Evolutionary conservation across 2,113 vertebrate species (phyloP).

Genomic region (Ursus arctos): DNA sequence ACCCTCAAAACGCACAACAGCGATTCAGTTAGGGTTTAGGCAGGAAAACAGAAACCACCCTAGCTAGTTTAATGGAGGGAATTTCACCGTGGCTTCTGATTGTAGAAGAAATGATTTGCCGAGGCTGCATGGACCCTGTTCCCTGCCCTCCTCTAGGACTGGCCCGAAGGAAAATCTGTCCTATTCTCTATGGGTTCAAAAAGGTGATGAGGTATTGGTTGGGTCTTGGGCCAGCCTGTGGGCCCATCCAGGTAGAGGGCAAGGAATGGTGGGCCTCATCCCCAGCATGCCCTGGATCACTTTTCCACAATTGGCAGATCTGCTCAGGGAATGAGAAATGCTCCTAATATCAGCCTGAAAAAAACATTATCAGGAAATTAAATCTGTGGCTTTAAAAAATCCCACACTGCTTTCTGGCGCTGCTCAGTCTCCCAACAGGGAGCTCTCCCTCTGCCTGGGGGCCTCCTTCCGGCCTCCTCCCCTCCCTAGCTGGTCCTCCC

Average conservation of each 20-base stretch:
- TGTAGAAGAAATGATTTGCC: neutral
- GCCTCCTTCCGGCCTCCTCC: slow-evolving; percentile 35
- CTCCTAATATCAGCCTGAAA: slow-evolving; percentile 57
- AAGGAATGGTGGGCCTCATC: neutral
- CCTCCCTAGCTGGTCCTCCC: neutral
- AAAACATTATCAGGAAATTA: slow-evolving; percentile 67
- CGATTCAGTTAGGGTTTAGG: neutral
- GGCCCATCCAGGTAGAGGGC: neutral
- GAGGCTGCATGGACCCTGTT: neutral
- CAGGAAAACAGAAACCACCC: slow-evolving; percentile 5
- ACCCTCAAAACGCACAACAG: neutral
- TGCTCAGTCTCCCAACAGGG: slow-evolving; percentile 29
- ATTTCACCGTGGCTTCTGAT: neutral
- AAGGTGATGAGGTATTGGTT: neutral
- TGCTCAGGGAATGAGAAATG: slow-evolving; percentile 54
- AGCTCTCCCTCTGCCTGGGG: neutral
- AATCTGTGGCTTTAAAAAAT: slow-evolving; percentile 65
- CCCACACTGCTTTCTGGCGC: slow-evolving; percentile 52
- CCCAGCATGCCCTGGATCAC: neutral
- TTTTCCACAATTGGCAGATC: neutral
- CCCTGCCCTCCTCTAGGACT: neutral
- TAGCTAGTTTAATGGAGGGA: neutral
- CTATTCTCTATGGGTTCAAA: neutral
- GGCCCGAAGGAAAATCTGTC: neutral
- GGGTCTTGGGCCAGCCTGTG: neutral